These are phyloP conservation scores for Pomacea maculata DNA, from an alignment of 1,140 invertebrate species.

Conservation along the genomic window DNA sequence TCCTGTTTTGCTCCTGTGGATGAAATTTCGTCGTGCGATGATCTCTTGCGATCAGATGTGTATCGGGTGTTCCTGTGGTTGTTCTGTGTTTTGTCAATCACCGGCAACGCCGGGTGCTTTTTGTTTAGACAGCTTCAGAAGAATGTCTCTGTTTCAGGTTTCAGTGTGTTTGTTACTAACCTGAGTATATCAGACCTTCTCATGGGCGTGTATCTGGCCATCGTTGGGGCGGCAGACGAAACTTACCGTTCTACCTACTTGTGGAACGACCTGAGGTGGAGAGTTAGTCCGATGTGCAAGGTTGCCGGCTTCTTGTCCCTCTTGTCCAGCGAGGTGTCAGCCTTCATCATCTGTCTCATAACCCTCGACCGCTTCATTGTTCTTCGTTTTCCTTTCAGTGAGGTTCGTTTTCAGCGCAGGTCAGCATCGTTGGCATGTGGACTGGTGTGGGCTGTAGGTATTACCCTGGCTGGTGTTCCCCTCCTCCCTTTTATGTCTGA, in stretches of 20 bases:
- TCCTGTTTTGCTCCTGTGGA: constrained; percentile 36
- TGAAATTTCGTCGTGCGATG: constrained; percentile 43
- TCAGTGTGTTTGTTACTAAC: constrained; percentile 48
- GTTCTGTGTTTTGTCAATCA: constrained; percentile 32
- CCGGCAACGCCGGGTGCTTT: constrained; percentile 40
- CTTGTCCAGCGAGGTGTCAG: constrained; percentile 35
- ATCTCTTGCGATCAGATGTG: constrained; percentile 35
- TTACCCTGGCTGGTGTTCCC: constrained; percentile 1
- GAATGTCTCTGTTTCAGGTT: constrained; percentile 12
- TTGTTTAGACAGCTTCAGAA: constrained; percentile 28
- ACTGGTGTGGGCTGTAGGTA: constrained; percentile 3
- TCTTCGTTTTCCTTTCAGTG: constrained; percentile 43
- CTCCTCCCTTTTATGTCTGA: constrained; percentile 13
- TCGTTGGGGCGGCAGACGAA: constrained; percentile 42
- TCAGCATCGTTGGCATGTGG: not conserved
- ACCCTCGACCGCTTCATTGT: constrained; percentile 44
- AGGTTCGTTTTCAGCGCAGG: not conserved
- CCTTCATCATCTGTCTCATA: constrained; percentile 27
- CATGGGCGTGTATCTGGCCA: constrained; percentile 58
- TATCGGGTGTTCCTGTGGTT: constrained; percentile 45
- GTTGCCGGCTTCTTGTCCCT: constrained; percentile 50
- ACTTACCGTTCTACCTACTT: constrained; percentile 41
- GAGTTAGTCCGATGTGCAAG: constrained; percentile 38
- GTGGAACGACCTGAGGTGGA: constrained; percentile 43
- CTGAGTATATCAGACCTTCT: constrained; percentile 51